Percentiles rank a stretch among this genome's conserved stretches.
phyloP scores from a whole-genome alignment of 2,888 invertebrate species.

The Panzeria rudis region DNA sequence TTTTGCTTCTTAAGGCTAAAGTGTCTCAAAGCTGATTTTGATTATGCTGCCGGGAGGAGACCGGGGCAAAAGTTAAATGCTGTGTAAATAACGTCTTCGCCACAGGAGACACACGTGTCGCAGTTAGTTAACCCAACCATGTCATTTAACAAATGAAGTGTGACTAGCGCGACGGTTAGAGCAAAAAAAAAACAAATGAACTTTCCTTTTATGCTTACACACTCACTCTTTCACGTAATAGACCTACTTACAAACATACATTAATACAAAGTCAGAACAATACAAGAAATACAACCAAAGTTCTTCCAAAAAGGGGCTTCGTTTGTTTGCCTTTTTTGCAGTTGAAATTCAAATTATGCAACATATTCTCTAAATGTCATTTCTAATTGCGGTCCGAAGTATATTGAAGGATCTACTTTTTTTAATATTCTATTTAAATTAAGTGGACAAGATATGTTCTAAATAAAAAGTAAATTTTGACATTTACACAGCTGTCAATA shows the following conservation, averaged over 20 bases:
- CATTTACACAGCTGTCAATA: constrained; percentile 42
- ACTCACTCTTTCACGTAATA: not conserved
- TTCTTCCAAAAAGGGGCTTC: not conserved
- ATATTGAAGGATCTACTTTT: not conserved
- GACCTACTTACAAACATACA: not conserved
- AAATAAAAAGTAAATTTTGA: not conserved
- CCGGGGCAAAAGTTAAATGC: constrained; percentile 63
- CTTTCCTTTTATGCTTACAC: constrained; percentile 51
- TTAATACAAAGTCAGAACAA: not conserved
- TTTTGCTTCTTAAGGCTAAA: constrained; percentile 38
- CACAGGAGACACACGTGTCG: constrained; percentile 70
- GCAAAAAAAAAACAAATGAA: constrained; percentile 21
- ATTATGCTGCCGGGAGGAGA: constrained; percentile 26
- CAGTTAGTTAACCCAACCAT: constrained; percentile 67
- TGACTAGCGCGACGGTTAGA: constrained; percentile 60
- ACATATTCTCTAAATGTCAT: constrained; percentile 25
- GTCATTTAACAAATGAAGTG: constrained; percentile 70
- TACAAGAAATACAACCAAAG: constrained; percentile 1
- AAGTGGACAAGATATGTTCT: constrained; percentile 5
- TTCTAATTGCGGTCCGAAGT: constrained; percentile 27
- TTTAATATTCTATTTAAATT: not conserved
- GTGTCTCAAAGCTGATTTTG: constrained; percentile 53
- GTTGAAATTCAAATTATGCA: constrained; percentile 45
- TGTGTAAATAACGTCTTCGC: constrained; percentile 64
- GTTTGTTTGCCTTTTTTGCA: constrained; percentile 34